Conservation (phyloP, 1,140 invertebrate species). For the Asobara japonica region DNA sequence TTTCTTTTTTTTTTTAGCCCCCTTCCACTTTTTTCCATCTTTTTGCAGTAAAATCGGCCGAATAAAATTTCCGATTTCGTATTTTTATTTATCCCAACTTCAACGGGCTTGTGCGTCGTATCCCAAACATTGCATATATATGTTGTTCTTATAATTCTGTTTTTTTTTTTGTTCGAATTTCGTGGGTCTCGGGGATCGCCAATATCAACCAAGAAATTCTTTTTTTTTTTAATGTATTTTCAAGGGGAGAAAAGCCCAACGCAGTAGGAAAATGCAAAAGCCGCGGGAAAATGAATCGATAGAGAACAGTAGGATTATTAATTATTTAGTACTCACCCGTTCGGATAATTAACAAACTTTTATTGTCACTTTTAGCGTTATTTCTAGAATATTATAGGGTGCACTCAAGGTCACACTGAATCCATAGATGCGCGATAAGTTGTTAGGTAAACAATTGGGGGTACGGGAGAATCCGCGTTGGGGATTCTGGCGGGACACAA, state of each 20-base stretch:
- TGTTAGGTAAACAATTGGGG: conserved; percentile 1
- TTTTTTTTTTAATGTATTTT: not conserved
- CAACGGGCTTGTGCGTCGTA: no score
- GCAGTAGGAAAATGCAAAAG: no score
- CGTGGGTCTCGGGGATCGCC: not conserved
- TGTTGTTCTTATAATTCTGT: no score
- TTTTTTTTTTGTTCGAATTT: no score
- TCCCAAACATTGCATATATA: no score
- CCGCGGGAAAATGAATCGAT: no score
- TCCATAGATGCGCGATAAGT: not conserved
- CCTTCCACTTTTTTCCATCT: not conserved
- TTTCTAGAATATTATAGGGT: not conserved
- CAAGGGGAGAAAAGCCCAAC: not conserved
- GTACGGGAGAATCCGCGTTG: not conserved
- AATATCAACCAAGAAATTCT: not conserved
- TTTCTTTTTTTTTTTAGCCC: not conserved
- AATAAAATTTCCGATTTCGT: no score
- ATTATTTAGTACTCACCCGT: not conserved
- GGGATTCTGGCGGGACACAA: not conserved
- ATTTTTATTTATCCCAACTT: no score
- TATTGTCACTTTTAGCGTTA: not conserved
- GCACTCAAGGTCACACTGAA: not conserved
- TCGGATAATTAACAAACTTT: not conserved
- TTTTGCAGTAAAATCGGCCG: no score
- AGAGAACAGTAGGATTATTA: not conserved